Percentiles rank a stretch among this genome's conserved stretches.
Evolutionary conservation across 2,888 invertebrate genomes (phyloP).

Genomic region (Aricia artaxerxes): DNA sequence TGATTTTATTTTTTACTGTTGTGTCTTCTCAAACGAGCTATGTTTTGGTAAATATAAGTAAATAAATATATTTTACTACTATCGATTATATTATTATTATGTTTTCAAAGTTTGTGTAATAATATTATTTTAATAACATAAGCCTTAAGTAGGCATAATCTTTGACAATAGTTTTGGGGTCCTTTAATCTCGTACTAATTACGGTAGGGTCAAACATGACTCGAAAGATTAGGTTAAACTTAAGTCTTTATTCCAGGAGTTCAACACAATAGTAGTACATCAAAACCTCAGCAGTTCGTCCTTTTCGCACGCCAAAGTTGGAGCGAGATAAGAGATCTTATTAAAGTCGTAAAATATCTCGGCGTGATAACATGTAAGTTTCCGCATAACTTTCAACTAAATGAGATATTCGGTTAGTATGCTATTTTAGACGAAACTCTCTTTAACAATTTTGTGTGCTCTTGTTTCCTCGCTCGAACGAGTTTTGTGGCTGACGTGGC

Average conservation of each 20-base stretch:
- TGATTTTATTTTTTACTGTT: no score
- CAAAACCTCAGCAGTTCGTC: slow-evolving; percentile 7
- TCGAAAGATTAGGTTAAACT: slow-evolving; percentile 25
- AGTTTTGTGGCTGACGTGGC: background rate
- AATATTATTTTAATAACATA: slow-evolving; percentile 8
- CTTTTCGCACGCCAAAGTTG: background rate
- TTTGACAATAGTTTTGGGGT: slow-evolving; percentile 23
- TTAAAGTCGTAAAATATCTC: slow-evolving; percentile 28
- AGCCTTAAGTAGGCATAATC: slow-evolving; percentile 1
- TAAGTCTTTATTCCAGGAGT: slow-evolving; percentile 26
- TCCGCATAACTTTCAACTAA: slow-evolving; percentile 25
- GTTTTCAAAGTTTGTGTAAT: background rate
- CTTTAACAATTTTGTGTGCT: slow-evolving; percentile 9
- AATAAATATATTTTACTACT: no score
- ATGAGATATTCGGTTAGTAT: slow-evolving; percentile 27
- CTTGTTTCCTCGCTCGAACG: background rate
- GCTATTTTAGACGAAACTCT: slow-evolving; percentile 17
- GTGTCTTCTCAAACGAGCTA: no score
- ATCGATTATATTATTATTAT: background rate
- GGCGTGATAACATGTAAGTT: slow-evolving; percentile 27
- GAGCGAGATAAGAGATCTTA: slow-evolving; percentile 22
- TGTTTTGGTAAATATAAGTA: no score
- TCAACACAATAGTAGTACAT: slow-evolving; percentile 14
- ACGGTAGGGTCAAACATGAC: slow-evolving; percentile 24
- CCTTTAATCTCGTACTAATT: slow-evolving; percentile 23